Evolutionary conservation across 2,888 invertebrate species (phyloP).

Genomic region (Apodemia mormo): DNA sequence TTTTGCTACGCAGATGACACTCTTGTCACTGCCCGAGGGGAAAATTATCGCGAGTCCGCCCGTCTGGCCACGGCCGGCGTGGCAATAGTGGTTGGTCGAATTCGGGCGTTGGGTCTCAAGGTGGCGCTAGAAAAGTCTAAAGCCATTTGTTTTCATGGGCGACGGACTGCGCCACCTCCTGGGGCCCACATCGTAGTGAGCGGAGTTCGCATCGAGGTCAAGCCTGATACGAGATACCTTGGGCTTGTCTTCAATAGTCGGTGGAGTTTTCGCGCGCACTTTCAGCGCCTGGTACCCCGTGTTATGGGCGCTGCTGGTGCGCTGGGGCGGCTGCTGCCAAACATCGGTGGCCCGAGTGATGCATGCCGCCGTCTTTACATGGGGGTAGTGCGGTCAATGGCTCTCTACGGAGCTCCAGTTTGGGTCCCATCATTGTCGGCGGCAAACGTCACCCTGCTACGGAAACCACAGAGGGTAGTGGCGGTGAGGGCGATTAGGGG

Average conservation of each 20-base stretch:
- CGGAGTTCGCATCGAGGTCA: not conserved
- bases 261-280: too few species aligned
- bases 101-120: not conserved
- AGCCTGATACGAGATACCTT: not conserved
- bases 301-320: too few species aligned
- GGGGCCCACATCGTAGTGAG: not conserved
- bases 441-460: too few species aligned
- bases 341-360: too few species aligned
- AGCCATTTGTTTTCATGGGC: not conserved
- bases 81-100: not conserved
- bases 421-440: too few species aligned
- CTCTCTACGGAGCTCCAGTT: too few species aligned
- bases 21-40: not conserved
- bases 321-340: too few species aligned
- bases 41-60: not conserved
- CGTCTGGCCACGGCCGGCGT: not conserved
- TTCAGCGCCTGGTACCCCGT: not conserved
- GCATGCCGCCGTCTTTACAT: too few species aligned
- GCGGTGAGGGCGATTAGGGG: too few species aligned
- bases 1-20: conserved; percentile 8
- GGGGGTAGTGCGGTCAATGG: too few species aligned
- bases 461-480: too few species aligned
- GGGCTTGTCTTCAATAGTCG: not conserved
- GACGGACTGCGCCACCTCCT: not conserved
- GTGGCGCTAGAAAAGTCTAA: not conserved